Base-by-base conservation (phyloP, 2,797 vertebrate species). In the Catostomus latipinnis region DNA sequence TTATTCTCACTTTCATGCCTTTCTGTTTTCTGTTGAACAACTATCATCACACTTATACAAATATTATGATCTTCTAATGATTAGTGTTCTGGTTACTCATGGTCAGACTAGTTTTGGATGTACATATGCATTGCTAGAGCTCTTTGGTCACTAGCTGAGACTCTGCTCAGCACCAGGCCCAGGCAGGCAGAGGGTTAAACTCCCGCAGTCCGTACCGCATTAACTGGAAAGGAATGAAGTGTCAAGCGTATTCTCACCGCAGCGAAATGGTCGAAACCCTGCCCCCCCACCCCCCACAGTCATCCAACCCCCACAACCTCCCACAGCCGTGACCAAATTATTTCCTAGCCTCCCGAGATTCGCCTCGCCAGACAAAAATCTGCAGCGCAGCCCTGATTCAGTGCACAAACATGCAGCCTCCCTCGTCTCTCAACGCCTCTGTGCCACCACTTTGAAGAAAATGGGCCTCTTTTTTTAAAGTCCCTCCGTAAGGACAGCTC, bases 191-290 rank as follows among this genome's bases (percentile, higher is more conserved):
- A 93, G 93, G 93, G 93, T 98, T 98, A 98, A 97, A 93, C 87
- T 90, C 94, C 94, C 93, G 95, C 92, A 88, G 93, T 94, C 95
- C 94, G 93, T 91, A 93, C 95, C 92, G 94, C 96, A 97, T 97
- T 97, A 97, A 96, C 96, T 96, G 97, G 96, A 96, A 96, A 98
- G 96, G 97, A 98, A 97, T 97, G 96, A 97, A 97, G 97, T 97
- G 96, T 98, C 97, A 97, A 96, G 96, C 96, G 92, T 95, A 96
- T 97, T 98, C 96, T 97, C 96, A 96, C 95, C 96, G 94, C 96
- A 96, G 95, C 94, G 94, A 97, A 95, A 96, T 95, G 96, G 95
- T 96, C 95, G 95, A 94, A 95, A 91, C 94, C 93, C 22, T 22
- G 22, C 22, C 22, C 22, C 93, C 88, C 91, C 87, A 88, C 85